Evolutionary conservation across 2,113 vertebrate species (phyloP).

Genomic region (Pycnonotus jocosus): DNA sequence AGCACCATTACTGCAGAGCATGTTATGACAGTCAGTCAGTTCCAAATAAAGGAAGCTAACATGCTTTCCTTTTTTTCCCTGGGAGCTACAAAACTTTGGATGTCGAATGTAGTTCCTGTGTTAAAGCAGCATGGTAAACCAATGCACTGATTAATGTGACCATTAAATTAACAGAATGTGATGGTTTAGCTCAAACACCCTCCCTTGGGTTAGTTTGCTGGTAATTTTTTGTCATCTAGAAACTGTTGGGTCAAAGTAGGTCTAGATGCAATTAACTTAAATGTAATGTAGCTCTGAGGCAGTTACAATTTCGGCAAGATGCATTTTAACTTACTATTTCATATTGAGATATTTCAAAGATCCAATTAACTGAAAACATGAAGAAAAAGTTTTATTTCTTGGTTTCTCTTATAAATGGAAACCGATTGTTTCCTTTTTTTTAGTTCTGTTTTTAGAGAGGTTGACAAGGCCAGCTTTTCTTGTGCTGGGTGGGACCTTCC

Average conservation of each 20-base stretch:
- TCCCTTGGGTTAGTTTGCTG: neutral
- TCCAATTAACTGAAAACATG: neutral
- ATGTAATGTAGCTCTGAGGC: neutral
- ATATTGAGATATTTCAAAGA: neutral
- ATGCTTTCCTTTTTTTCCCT: neutral
- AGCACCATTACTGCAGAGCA: neutral
- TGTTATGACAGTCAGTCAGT: neutral
- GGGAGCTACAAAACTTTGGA: neutral
- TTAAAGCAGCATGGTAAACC: neutral
- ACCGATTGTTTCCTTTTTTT: neutral
- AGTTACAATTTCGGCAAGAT: neutral
- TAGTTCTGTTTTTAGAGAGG: neutral
- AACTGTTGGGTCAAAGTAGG: neutral
- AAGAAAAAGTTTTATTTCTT: neutral
- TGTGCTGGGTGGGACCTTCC: neutral
- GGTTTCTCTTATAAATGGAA: neutral
- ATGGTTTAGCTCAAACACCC: neutral
- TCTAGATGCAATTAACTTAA: neutral
- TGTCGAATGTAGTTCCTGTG: neutral
- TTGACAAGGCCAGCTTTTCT: neutral
- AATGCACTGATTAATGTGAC: neutral
- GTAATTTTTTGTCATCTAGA: neutral
- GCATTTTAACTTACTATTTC: neutral
- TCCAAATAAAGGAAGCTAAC: neutral
- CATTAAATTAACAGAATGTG: neutral